Conservation (phyloP, 2,888 invertebrate genomes). For the Zaprionus bogoriensis region DNA sequence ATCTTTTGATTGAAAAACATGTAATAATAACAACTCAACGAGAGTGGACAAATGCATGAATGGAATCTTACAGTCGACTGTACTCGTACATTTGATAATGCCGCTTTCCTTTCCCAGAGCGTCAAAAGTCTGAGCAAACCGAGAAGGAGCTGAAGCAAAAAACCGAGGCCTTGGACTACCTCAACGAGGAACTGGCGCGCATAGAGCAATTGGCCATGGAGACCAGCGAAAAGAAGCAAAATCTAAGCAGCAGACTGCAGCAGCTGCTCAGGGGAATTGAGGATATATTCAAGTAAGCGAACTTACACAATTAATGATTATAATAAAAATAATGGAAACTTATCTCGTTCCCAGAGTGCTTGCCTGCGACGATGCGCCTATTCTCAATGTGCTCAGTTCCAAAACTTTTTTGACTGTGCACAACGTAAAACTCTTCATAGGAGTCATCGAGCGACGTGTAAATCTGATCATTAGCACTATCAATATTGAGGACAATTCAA, state of each 20-base stretch:
- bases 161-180: constrained; percentile 80
- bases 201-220: constrained; percentile 71
- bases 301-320: background rate
- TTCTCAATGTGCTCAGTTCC: constrained; percentile 88
- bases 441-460: constrained; percentile 90
- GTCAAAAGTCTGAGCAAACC: constrained; percentile 78
- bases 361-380: constrained; percentile 89
- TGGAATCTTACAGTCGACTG: too few species aligned
- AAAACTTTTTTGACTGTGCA: constrained; percentile 88
- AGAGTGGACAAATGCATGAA: too few species aligned
- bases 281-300: constrained; percentile 81
- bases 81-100: too few species aligned
- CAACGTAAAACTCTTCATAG: constrained; percentile 92
- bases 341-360: too few species aligned
- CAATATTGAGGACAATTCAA: constrained; percentile 79
- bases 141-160: constrained; percentile 79
- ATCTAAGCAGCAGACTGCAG: constrained; percentile 68
- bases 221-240: constrained; percentile 75
- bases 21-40: too few species aligned
- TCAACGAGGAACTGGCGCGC: constrained; percentile 66
- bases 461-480: constrained; percentile 78
- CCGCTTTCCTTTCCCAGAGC: constrained; percentile 62
- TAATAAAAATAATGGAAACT: background rate
- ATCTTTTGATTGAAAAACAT: too few species aligned
- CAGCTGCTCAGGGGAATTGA: constrained; percentile 84